Evolutionary conservation across 2,113 vertebrate genomes (phyloP).

Genomic region (Chaetura pelagica): DNA sequence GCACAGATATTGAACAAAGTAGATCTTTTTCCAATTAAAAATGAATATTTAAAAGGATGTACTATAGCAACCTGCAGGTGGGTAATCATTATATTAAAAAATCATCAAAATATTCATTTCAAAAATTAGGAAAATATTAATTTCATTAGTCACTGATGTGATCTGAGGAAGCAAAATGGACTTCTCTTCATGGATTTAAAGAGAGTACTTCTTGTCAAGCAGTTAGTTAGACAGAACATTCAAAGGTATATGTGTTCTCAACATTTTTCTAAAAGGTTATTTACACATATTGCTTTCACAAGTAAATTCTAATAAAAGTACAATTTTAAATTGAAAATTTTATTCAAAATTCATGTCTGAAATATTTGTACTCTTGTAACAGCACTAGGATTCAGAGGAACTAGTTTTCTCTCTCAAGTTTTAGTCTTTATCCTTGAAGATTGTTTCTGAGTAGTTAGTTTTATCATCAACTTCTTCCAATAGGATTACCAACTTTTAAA

Average conservation of each 20-base stretch:
- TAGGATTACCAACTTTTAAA: slow-evolving; percentile 6
- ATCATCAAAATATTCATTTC: background rate
- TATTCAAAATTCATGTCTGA: background rate
- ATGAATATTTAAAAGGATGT: background rate
- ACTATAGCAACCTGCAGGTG: background rate
- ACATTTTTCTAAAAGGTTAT: background rate
- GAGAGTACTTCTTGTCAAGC: background rate
- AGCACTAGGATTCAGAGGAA: background rate
- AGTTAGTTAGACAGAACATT: no score
- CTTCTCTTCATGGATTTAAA: background rate
- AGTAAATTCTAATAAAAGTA: background rate
- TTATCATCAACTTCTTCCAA: slow-evolving; percentile 60
- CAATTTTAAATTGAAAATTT: background rate
- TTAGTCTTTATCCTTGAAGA: slow-evolving; percentile 24
- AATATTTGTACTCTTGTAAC: background rate
- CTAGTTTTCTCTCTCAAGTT: background rate
- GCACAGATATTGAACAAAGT: background rate
- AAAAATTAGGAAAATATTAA: background rate
- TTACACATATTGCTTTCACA: background rate
- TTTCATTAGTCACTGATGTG: background rate
- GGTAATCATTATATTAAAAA: background rate
- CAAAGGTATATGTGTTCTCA: background rate
- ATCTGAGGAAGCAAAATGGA: background rate
- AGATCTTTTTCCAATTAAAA: background rate
- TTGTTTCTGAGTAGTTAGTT: slow-evolving; percentile 22